phyloP scores from a whole-genome alignment of 1,140 invertebrate genomes.

The Drosophila aff. region DNA sequence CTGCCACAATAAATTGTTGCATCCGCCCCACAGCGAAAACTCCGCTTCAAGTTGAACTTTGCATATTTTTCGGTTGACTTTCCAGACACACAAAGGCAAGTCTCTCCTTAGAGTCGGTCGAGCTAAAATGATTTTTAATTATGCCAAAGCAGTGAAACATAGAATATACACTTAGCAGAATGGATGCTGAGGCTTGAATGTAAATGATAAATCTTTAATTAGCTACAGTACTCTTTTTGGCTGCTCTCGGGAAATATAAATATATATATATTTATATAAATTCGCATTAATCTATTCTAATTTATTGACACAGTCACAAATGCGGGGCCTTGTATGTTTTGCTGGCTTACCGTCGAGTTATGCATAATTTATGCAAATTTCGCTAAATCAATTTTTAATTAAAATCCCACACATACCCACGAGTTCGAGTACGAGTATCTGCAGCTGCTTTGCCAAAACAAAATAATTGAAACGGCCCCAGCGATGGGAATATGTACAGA shows the following conservation, averaged over 20 bases:
- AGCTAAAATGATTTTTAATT: slow-evolving; percentile 75
- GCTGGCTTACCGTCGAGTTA: slow-evolving; percentile 68
- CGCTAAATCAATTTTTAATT: slow-evolving; percentile 83
- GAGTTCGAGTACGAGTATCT: slow-evolving; percentile 6
- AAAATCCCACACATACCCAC: slow-evolving; percentile 59
- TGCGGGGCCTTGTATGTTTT: slow-evolving; percentile 33
- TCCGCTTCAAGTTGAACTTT: slow-evolving; percentile 11
- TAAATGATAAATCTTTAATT: slow-evolving; percentile 65
- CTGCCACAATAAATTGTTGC: slow-evolving; percentile 71
- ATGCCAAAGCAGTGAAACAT: slow-evolving; percentile 22
- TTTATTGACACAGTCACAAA: slow-evolving; percentile 70
- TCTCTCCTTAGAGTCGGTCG: background rate
- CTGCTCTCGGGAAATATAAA: slow-evolving; percentile 3
- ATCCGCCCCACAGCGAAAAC: background rate
- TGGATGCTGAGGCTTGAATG: background rate
- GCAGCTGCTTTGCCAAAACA: slow-evolving; percentile 41
- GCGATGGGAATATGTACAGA: slow-evolving; percentile 15
- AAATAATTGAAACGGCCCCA: slow-evolving; percentile 52
- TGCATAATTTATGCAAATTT: slow-evolving; percentile 83
- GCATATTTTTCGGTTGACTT: slow-evolving; percentile 29
- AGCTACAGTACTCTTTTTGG: slow-evolving; percentile 9
- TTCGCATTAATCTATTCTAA: slow-evolving; percentile 80
- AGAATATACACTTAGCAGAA: slow-evolving; percentile 10
- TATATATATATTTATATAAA: slow-evolving; percentile 48
- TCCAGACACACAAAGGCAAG: background rate